A percentile compares a stretch with the other conserved stretches of the same genome.
Conservation (phyloP, 2,888 invertebrate genomes). For the Nebria brevicollis region DNA sequence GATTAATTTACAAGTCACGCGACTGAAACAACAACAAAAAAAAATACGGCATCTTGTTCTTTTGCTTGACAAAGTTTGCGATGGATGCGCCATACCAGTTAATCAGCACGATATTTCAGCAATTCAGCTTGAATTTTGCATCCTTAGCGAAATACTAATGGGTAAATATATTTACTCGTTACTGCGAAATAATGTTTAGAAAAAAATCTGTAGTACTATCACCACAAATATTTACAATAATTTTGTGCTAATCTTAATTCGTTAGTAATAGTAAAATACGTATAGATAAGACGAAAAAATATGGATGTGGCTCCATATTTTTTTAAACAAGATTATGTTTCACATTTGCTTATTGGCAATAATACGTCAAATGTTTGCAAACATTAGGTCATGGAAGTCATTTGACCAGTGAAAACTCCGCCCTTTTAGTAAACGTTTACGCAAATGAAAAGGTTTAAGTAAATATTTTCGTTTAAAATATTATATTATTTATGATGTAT, state of each 20-base stretch:
- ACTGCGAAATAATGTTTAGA: background rate
- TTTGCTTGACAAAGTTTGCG: background rate
- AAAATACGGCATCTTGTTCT: background rate
- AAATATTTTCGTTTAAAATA: too few species aligned
- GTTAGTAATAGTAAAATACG: background rate
- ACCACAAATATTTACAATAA: background rate
- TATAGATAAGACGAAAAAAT: background rate
- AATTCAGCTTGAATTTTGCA: background rate
- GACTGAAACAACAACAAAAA: too few species aligned
- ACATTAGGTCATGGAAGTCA: too few species aligned
- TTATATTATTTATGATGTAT: too few species aligned
- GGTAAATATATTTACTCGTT: background rate
- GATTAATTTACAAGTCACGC: too few species aligned
- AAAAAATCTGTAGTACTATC: background rate
- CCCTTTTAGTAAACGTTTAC: too few species aligned
- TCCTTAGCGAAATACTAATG: background rate
- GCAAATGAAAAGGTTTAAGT: too few species aligned
- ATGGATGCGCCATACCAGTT: background rate
- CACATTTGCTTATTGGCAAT: too few species aligned
- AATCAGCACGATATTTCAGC: background rate
- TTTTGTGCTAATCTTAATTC: background rate
- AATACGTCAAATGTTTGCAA: too few species aligned
- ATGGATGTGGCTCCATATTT: too few species aligned
- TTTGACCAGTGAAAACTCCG: too few species aligned
- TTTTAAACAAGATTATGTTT: too few species aligned